phyloP scores from a whole-genome alignment of 2,888 invertebrate genomes.

The Baronia brevicornis region DNA sequence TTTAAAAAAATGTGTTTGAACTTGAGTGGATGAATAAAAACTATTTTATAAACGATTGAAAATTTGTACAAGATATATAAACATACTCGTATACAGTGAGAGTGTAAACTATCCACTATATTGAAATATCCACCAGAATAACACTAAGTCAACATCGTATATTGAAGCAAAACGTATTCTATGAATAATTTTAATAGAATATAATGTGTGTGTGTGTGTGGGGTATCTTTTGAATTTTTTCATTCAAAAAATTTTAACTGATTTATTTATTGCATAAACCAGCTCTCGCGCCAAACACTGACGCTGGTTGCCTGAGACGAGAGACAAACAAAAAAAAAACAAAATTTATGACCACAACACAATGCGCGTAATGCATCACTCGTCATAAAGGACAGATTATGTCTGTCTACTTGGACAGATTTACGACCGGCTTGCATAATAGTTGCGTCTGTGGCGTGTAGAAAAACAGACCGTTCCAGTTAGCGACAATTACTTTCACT shows the following conservation, averaged over 20 bases:
- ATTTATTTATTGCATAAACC: constrained; percentile 11
- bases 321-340: constrained; percentile 20
- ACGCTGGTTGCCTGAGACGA: constrained; percentile 26
- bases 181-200: no score
- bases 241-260: constrained; percentile 5
- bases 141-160: no score
- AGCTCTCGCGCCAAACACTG: constrained; percentile 20
- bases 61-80: no score
- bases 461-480: constrained; percentile 5
- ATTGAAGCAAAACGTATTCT: no score
- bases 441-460: constrained; percentile 29
- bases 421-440: constrained; percentile 59
- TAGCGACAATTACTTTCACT: constrained; percentile 14
- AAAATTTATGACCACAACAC: constrained; percentile 53
- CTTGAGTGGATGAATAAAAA: no score
- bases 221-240: constrained; percentile 1
- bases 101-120: no score
- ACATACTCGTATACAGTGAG: no score
- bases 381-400: constrained; percentile 71
- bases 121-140: no score
- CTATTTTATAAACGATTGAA: no score
- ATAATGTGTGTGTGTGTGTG: constrained; percentile 10
- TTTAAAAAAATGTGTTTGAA: no score
- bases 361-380: constrained; percentile 67
- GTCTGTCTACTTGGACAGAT: constrained; percentile 53